phyloP scores from a whole-genome alignment of 1,140 invertebrate species.

The Drosophila ananassae region DNA sequence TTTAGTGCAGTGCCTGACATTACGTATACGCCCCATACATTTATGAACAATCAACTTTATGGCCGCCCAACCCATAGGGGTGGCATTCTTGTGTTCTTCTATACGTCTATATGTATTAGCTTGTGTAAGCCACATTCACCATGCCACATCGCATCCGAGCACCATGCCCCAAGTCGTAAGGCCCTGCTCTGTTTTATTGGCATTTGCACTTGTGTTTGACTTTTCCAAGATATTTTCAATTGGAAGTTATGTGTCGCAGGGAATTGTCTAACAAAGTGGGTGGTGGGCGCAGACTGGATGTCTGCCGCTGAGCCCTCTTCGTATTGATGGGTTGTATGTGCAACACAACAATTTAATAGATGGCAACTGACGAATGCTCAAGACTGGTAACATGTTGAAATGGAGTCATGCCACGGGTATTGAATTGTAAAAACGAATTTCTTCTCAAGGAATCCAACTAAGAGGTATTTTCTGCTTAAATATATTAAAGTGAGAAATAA shows the following conservation, averaged over 20 bases:
- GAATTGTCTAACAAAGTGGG: slow-evolving; percentile 34
- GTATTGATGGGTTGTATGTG: slow-evolving; percentile 28
- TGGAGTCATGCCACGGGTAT: slow-evolving; percentile 30
- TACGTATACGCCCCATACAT: slow-evolving; percentile 81
- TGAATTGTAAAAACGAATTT: slow-evolving; percentile 33
- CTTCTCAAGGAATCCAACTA: slow-evolving; percentile 3
- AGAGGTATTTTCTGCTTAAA: background rate
- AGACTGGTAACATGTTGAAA: slow-evolving; percentile 20
- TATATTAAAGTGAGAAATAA: background rate
- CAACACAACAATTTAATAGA: slow-evolving; percentile 43
- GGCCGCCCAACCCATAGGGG: slow-evolving; percentile 25
- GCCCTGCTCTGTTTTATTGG: slow-evolving; percentile 62
- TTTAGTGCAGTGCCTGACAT: slow-evolving; percentile 66
- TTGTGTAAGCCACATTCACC: slow-evolving; percentile 4
- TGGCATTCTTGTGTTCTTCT: background rate
- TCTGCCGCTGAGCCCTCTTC: slow-evolving; percentile 18
- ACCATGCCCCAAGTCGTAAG: background rate
- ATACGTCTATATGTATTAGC: slow-evolving; percentile 17
- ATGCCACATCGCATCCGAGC: background rate
- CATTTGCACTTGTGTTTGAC: slow-evolving; percentile 73
- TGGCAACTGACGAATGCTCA: slow-evolving; percentile 36
- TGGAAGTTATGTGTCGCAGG: slow-evolving; percentile 61
- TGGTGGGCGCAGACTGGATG: background rate
- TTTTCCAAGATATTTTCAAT: slow-evolving; percentile 75
- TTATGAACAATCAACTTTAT: slow-evolving; percentile 80